Conservation (phyloP, 2,113 vertebrate genomes). For the Tyto alba region DNA sequence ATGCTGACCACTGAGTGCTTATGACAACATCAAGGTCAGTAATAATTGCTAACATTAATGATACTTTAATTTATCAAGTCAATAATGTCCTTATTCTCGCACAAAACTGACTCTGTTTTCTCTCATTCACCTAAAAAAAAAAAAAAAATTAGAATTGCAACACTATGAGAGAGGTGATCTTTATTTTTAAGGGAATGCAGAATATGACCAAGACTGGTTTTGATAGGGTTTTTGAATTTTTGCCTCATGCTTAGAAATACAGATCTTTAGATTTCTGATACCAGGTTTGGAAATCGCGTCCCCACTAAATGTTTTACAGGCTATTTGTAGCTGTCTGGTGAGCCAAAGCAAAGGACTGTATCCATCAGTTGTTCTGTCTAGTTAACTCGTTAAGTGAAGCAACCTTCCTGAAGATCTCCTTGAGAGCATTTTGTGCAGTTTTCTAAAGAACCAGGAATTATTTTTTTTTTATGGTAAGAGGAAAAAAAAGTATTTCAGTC, state of each 20-base stretch:
- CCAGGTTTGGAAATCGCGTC: background rate
- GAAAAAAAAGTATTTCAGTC: background rate
- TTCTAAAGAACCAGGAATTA: background rate
- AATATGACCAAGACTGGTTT: background rate
- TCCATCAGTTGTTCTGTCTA: background rate
- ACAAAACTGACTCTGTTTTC: background rate
- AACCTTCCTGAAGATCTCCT: background rate
- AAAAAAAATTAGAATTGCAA: background rate
- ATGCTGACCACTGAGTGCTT: background rate
- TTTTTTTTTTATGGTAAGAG: background rate
- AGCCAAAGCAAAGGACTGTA: background rate
- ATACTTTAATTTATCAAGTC: background rate
- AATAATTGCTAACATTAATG: background rate
- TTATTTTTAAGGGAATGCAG: background rate
- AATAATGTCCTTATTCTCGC: background rate
- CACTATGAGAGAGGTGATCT: background rate
- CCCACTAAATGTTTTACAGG: background rate
- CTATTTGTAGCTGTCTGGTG: background rate
- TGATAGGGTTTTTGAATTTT: background rate
- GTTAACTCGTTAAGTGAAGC: background rate
- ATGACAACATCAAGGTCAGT: background rate
- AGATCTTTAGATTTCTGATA: background rate
- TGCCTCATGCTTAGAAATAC: background rate
- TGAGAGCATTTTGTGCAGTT: background rate
- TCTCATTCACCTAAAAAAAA: background rate